Evolutionary conservation across 2,113 vertebrate species (phyloP).

Genomic region (Cyprinodon brontotheroides): DNA sequence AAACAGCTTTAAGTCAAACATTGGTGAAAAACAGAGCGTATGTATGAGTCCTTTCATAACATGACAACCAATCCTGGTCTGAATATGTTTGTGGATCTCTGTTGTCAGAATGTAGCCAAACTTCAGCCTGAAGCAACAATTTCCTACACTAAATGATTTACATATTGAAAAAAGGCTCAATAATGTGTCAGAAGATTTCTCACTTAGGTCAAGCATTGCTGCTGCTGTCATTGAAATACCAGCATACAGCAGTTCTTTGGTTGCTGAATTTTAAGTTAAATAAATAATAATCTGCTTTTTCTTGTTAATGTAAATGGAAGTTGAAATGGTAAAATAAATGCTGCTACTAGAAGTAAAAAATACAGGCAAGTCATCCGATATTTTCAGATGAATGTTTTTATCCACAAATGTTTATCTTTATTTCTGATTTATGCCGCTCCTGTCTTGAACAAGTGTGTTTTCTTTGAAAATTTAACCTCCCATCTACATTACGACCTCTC

Average conservation of each 20-base stretch:
- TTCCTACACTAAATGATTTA: background rate
- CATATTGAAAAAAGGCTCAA: background rate
- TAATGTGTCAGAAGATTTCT: background rate
- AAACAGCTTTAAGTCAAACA: conserved; percentile 18
- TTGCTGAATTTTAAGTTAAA: background rate
- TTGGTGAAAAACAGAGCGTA: background rate
- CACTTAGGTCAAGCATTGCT: background rate
- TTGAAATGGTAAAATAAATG: background rate
- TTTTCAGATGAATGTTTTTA: background rate
- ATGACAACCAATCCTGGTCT: background rate
- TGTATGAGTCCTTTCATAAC: background rate
- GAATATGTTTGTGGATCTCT: conserved; percentile 13
- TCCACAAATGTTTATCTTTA: no score
- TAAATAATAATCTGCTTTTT: no score
- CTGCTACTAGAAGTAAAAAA: background rate
- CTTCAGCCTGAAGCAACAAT: conserved; percentile 9
- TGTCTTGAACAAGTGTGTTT: background rate
- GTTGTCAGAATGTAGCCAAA: background rate
- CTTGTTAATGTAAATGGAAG: background rate
- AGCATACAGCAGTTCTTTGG: background rate
- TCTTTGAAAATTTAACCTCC: no score
- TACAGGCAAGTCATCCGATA: background rate
- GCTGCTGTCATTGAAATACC: background rate
- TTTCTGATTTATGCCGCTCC: background rate
- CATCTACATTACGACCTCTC: no score